Evolutionary conservation across 2,797 vertebrate genomes (phyloP).

Genomic region (Pristis pectinata): DNA sequence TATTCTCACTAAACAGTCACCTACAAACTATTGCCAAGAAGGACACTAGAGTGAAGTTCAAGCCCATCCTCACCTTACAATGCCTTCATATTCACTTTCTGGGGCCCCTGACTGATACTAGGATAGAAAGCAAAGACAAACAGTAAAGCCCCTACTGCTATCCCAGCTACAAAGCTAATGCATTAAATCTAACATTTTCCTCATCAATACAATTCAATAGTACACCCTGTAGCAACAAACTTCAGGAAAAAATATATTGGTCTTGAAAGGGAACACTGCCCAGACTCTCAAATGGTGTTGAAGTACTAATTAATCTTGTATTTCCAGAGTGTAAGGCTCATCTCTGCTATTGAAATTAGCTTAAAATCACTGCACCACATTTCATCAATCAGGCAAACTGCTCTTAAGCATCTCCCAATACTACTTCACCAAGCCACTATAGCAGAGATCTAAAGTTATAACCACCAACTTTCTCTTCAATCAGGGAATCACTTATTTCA

Average conservation of each 20-base stretch:
- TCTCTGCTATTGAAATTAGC: background rate
- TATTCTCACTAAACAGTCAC: background rate
- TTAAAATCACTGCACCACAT: background rate
- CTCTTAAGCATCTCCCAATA: background rate
- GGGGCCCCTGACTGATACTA: background rate
- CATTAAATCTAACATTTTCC: background rate
- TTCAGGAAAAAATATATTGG: background rate
- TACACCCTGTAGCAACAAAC: background rate
- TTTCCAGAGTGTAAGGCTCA: background rate
- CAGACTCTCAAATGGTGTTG: background rate
- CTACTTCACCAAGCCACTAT: background rate
- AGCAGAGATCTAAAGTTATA: background rate
- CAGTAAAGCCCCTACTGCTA: background rate
- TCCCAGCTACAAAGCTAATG: background rate
- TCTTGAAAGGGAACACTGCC: background rate
- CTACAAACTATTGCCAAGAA: background rate
- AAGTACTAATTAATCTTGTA: background rate
- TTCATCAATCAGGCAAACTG: background rate
- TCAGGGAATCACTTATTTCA: background rate
- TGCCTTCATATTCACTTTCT: background rate
- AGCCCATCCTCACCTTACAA: background rate
- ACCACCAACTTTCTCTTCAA: background rate
- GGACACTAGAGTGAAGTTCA: background rate
- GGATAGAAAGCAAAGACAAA: too few species aligned
- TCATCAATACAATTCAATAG: background rate